Evolutionary conservation across 2,113 vertebrate genomes (phyloP).

Genomic region (Semnornis frantzii): DNA sequence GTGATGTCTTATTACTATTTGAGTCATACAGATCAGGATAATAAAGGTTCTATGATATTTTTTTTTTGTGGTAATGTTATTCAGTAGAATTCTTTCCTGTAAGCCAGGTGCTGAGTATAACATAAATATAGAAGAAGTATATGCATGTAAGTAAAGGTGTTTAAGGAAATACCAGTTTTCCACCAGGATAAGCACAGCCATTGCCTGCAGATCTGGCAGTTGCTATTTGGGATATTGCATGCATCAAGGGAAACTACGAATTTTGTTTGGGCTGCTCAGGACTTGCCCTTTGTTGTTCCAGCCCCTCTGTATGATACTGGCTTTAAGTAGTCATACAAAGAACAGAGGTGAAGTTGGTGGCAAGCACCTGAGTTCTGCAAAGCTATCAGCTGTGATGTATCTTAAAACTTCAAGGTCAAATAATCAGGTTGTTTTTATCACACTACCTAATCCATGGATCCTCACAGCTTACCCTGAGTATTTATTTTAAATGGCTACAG

Average conservation of each 20-base stretch:
- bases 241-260: not conserved
- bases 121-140: not conserved
- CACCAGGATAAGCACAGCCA: not conserved
- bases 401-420: not conserved
- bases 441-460: not conserved
- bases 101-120: not conserved
- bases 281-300: not conserved
- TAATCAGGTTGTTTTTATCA: not conserved
- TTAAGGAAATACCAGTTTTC: not conserved
- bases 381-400: not conserved
- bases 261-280: not conserved
- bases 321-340: not conserved
- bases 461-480: not conserved
- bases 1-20: not conserved
- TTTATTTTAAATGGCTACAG: not conserved
- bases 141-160: not conserved
- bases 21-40: not conserved
- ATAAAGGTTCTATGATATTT: not conserved
- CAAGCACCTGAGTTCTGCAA: not conserved
- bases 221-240: not conserved
- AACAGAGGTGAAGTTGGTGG: not conserved
- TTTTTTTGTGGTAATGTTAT: not conserved
- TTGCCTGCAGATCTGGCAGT: not conserved
- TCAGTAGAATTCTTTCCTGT: not conserved
- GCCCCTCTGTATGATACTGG: not conserved